phyloP scores from a whole-genome alignment of 2,113 vertebrate genomes.

The Myrmecobius fasciatus region DNA sequence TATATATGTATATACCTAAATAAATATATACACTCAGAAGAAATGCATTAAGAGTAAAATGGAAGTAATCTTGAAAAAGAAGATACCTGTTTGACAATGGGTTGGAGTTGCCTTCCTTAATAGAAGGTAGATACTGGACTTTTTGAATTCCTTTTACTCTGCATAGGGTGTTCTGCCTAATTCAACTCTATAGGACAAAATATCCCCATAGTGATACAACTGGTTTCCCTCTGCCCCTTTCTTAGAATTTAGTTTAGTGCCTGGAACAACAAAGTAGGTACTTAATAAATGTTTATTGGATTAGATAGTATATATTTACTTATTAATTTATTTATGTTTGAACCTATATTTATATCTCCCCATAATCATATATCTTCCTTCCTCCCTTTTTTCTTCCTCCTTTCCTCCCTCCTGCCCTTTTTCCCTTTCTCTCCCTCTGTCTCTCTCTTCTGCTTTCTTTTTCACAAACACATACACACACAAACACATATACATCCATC shows the following conservation, averaged over 20 bases:
- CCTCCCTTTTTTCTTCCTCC: background rate
- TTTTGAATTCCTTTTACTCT: background rate
- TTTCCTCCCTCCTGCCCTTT: no score
- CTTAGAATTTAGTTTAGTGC: background rate
- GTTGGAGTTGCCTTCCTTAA: background rate
- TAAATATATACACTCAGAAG: background rate
- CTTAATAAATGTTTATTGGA: background rate
- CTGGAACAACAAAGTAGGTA: background rate
- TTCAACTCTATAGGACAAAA: background rate
- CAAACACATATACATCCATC: background rate
- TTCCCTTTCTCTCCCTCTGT: no score
- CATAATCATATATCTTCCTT: background rate
- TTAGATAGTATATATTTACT: background rate
- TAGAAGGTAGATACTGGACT: background rate
- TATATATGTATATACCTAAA: no score
- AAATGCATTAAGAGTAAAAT: background rate
- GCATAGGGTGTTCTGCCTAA: background rate
- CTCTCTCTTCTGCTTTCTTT: no score
- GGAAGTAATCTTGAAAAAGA: background rate
- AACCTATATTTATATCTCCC: background rate
- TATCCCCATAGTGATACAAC: background rate
- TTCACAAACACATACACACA: no score
- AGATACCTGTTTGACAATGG: background rate
- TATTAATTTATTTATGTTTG: background rate
- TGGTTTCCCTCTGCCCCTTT: background rate